Percentiles rank a stretch among this genome's conserved stretches.
Conservation (phyloP, 2,888 invertebrate species). For the Plebejus anna region DNA sequence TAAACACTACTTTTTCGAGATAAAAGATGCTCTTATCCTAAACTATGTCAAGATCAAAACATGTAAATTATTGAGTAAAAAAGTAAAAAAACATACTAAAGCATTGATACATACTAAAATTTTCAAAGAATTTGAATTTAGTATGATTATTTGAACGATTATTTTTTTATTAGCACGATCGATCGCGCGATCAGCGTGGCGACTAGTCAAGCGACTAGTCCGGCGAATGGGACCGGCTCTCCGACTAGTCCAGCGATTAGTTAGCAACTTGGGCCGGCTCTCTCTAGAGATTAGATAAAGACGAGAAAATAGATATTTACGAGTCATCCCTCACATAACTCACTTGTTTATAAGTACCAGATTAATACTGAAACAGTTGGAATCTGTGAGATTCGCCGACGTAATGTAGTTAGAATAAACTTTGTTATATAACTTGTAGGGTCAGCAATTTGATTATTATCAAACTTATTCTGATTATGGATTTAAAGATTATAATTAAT, state of each 20-base stretch:
- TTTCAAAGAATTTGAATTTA: not conserved
- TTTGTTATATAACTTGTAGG: not conserved
- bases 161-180: not conserved
- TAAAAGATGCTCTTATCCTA: no score
- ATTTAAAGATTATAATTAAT: not conserved
- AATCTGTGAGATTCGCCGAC: not conserved
- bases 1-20: no score
- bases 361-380: not conserved
- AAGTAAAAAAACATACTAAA: no score
- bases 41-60: no score
- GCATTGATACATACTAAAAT: not conserved
- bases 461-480: not conserved
- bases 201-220: not conserved
- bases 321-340: constrained; percentile 6
- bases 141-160: not conserved
- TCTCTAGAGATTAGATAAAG: not conserved
- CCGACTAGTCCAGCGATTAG: not conserved
- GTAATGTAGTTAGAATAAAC: not conserved
- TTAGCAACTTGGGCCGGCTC: not conserved
- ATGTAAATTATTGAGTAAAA: no score
- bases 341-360: constrained; percentile 1
- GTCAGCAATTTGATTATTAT: not conserved
- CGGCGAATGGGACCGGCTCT: not conserved
- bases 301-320: constrained; percentile 5
- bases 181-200: not conserved